Evolutionary conservation across 2,797 vertebrate genomes (phyloP).

Genomic region (Champsocephalus gunnari): DNA sequence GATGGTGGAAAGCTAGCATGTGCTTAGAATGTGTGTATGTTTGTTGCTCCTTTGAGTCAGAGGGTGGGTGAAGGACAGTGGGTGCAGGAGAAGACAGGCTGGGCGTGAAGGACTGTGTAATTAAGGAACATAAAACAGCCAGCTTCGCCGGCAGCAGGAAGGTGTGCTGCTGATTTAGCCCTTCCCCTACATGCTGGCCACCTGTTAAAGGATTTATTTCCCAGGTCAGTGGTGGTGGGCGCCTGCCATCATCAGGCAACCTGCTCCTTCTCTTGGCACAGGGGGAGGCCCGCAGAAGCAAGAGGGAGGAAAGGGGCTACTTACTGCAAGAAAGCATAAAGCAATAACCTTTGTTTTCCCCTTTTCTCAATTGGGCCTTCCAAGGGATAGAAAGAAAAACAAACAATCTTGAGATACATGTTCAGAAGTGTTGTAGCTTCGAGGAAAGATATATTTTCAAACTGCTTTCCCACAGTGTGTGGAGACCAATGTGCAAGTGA

Average conservation of each 20-base stretch:
- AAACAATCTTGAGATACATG: constrained; percentile 25
- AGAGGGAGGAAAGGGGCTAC: constrained; percentile 22
- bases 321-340: constrained; percentile 43
- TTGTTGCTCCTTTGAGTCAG: constrained; percentile 51
- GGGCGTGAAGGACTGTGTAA: constrained; percentile 69
- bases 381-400: constrained; percentile 27
- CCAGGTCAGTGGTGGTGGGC: constrained; percentile 71
- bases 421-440: constrained; percentile 49
- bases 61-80: constrained; percentile 77
- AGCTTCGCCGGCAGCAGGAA: constrained; percentile 77
- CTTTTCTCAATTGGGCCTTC: constrained; percentile 34
- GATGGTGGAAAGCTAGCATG: constrained; percentile 21
- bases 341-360: constrained; percentile 46
- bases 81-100: constrained; percentile 42
- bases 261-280: constrained; percentile 61
- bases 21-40: constrained; percentile 29
- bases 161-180: constrained; percentile 80
- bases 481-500: constrained; percentile 47
- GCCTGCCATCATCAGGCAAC: constrained; percentile 71
- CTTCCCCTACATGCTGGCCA: constrained; percentile 78
- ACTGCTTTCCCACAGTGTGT: constrained; percentile 18
- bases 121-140: constrained; percentile 84
- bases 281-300: constrained; percentile 35
- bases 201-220: constrained; percentile 85
- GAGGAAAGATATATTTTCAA: constrained; percentile 50